Base-by-base conservation (phyloP, 2,113 vertebrate species). In the Cololabis saira region DNA sequence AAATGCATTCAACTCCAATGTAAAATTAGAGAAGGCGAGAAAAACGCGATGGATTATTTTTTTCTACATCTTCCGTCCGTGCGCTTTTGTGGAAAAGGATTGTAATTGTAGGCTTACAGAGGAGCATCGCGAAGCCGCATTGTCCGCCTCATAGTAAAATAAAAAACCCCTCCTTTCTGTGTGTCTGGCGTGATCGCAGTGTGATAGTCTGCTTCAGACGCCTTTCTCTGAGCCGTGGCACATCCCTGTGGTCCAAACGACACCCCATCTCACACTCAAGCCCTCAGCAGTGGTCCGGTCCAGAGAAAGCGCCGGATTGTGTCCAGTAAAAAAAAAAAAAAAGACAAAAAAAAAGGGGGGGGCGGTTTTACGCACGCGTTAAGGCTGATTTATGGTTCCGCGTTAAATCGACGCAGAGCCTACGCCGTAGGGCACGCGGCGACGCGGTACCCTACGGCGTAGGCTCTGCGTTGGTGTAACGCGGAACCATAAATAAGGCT, bases 1-100 rank as follows among this genome's bases (percentile, higher is more conserved):
- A 89, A 89, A 50, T 41, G 84, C 76, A 67, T 71, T 89, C 61
- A 56, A 47, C 71, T 76, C 78, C 89, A 83, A 85, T 74, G 72
- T 78, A 80, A 65, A 41, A 62, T 52, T 86, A 27, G 84, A 86
- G 64, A 87, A 78, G 55, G 52, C 1, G 17, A 61, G 61, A 55
- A 69, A 76, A 78, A 71, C 83, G 57, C 71, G 80, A 57, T 66
- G 76, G 80, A 79, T 79, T 78, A 56, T 71, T 16, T 71, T 16
- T 48, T 41, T 42, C 49, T 30, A 27, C 45, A 48, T 84, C 70
- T 72, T 61, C 58, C 4, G n/a, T 12, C 27, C 49, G 45, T n/a
- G 58, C 66, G 65, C 10, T 60, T 60, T 72, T 33, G 53, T 55
- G 48, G 33, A 70, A 50, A 57, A 43, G 49, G 50, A 42, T 57